phyloP scores from a whole-genome alignment of 2,888 invertebrate genomes.

The Lepidochitona cinerea region DNA sequence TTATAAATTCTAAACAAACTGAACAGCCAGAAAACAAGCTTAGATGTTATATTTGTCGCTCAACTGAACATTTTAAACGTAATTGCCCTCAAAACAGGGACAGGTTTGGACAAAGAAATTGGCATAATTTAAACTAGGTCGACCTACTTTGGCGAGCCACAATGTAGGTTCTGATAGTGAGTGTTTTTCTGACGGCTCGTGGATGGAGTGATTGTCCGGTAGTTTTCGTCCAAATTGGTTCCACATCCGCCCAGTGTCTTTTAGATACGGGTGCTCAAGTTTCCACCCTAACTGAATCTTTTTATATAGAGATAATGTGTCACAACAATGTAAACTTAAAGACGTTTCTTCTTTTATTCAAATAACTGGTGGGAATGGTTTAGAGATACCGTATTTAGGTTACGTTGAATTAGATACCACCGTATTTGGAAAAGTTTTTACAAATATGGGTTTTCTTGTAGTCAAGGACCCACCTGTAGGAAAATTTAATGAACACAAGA shows the following conservation, averaged over 20 bases:
- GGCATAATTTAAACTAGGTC: background rate
- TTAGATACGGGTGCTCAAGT: conserved; percentile 20
- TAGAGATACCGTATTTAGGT: conserved; percentile 24
- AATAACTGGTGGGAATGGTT: conserved; percentile 21
- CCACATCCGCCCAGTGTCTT: background rate
- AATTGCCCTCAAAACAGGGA: conserved; percentile 8
- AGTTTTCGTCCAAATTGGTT: conserved; percentile 3
- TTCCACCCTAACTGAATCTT: conserved; percentile 17
- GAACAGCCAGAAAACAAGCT: too few species aligned
- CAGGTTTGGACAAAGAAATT: conserved; percentile 7
- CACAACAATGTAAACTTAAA: background rate
- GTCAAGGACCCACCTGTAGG: conserved; percentile 12
- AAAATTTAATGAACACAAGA: background rate
- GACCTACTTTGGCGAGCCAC: conserved; percentile 10
- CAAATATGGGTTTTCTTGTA: conserved; percentile 17
- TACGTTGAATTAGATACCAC: conserved; percentile 14
- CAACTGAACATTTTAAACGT: too few species aligned
- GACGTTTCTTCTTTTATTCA: conserved; percentile 20
- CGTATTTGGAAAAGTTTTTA: conserved; percentile 3
- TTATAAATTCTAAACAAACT: too few species aligned
- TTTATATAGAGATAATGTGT: conserved; percentile 9
- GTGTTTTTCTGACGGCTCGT: background rate
- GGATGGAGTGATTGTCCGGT: conserved; percentile 6
- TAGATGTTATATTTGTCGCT: too few species aligned
- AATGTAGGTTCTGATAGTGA: conserved; percentile 3